These are phyloP conservation scores for Drosophila planitibia DNA, from an alignment of 2,888 invertebrate species.

Conservation along the genomic window DNA sequence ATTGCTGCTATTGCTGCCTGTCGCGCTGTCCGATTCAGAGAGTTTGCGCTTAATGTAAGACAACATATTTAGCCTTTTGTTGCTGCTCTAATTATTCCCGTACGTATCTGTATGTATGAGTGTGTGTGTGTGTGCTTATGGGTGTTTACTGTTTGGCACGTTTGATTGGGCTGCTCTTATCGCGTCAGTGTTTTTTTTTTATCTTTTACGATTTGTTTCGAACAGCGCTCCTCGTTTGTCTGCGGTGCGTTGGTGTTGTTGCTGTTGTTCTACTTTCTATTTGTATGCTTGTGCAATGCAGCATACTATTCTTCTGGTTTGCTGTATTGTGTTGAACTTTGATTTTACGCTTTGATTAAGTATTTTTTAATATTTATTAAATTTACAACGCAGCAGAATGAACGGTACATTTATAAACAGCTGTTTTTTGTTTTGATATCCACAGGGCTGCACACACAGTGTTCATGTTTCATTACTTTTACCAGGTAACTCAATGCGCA, in stretches of 20 bases:
- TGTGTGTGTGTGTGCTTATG: constrained; percentile 14
- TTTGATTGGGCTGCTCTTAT: constrained; percentile 59
- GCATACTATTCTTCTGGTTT: constrained; percentile 17
- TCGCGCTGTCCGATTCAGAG: constrained; percentile 76
- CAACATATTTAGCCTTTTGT: constrained; percentile 70
- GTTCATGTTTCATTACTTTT: background rate
- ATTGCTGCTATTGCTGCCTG: constrained; percentile 32
- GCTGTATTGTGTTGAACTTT: constrained; percentile 16
- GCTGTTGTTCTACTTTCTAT: constrained; percentile 11
- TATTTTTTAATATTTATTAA: constrained; percentile 14
- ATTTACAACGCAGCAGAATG: constrained; percentile 17
- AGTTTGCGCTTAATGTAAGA: constrained; percentile 83
- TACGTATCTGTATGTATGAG: constrained; percentile 8
- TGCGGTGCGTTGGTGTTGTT: background rate
- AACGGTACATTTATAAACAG: constrained; percentile 27
- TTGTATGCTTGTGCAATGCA: constrained; percentile 17
- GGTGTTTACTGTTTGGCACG: constrained; percentile 50
- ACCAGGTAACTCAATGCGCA: constrained; percentile 20
- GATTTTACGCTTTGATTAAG: constrained; percentile 7
- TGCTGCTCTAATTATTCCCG: constrained; percentile 49
- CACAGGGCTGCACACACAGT: constrained; percentile 40
- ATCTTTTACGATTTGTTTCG: constrained; percentile 35
- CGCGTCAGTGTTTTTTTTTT: constrained; percentile 38
- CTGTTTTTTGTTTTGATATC: constrained; percentile 53
- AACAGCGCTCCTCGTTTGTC: constrained; percentile 14